Base-by-base conservation (phyloP, 2,888 invertebrate genomes). In the Oscheius sp. region DNA sequence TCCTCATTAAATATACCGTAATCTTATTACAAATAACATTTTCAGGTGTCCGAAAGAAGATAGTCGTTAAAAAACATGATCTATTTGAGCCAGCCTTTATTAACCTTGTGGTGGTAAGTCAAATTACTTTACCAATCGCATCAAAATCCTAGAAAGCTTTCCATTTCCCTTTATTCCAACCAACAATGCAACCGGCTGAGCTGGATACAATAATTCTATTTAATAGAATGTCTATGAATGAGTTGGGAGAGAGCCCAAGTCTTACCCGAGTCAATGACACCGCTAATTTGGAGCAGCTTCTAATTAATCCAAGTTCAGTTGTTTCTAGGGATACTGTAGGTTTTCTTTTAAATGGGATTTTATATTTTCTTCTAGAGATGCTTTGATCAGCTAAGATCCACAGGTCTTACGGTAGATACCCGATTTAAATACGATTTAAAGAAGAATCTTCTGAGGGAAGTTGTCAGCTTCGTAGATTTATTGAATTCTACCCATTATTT, bases 401-500 rank as follows among this genome's bases (percentile, higher is more conserved):
- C 58, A 9, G 16, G 58, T 27, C 27, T n/a, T 23, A n/a, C 29
- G 16, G 35, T 35, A 35, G 29, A 58, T 27, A 29, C 27, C 27
- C 25, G 27, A 12, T 27, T 58, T 13, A 35, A 3, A 3, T 35
- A 35, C 35, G 27, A 27, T n/a, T 29, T 58, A 13, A 12, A 13
- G 1, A 58, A 58, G n/a, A 25, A 23, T 13, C 27, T 25, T 29
- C 27, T 23, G 3, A 25, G 58, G 27, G 21, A 27, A 29, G 29
- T 29, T 27, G 58, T 58, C 1, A 27, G 27, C 27, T 58, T 25
- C 27, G 58, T 29, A 9, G 58, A 58, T 58, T n/a, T 58, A 13
- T n/a, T 27, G 7, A 23, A 58, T 23, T 58, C 58, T 16, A 58
- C 58, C 2, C 58, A 58, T 27, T 58, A 58, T n/a, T 58, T 58